Base-by-base conservation (phyloP, 2,888 invertebrate genomes). In the Idaea aversata region DNA sequence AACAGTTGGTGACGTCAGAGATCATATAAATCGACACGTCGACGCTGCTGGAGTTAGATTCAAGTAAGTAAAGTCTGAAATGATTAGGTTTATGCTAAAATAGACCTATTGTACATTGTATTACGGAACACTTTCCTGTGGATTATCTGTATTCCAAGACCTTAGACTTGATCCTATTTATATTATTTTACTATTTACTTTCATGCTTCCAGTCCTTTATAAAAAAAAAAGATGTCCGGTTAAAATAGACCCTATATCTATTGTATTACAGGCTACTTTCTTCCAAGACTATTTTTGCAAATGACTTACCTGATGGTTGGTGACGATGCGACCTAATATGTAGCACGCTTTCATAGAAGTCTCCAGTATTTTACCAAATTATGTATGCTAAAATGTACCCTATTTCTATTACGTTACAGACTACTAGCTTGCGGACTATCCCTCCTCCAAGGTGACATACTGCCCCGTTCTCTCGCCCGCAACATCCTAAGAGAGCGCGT, bases 401-500 rank as follows among this genome's bases (percentile, higher is more conserved):
- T 62, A 68, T 38, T 6, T 10, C 57, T 7, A 5, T 66, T 62
- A 3, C 0, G 1, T 76, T 77, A 71, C 87, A 96, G 97, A 73
- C 91, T 99, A 5, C 93, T 99, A 34, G 96, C 97, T 13, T 99
- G 99, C 88, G 99, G 99, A 0, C 90, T 99, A 0, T 96, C 98
- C 0, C 93, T 99, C 4, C 94, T 99, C 0, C 99, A 99, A 94
- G 98, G 98, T 35, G 98, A 99, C 78, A 97, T 97, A 15, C 93
- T 98, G 15, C 95, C 96, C 0, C 95, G 97, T 68, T 97, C 97
- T 0, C 85, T 98, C 36, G 96, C 97, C 0, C 97, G 99, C 77
- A 98, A 98, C 82, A 97, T 99, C 2, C 93, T 99, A 0, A 94
- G 99, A 0, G 99, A 99, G 87, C 94, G 99, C 1, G 97, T 99